Base-by-base conservation (phyloP, 2,113 vertebrate species). In the Columba janthina region DNA sequence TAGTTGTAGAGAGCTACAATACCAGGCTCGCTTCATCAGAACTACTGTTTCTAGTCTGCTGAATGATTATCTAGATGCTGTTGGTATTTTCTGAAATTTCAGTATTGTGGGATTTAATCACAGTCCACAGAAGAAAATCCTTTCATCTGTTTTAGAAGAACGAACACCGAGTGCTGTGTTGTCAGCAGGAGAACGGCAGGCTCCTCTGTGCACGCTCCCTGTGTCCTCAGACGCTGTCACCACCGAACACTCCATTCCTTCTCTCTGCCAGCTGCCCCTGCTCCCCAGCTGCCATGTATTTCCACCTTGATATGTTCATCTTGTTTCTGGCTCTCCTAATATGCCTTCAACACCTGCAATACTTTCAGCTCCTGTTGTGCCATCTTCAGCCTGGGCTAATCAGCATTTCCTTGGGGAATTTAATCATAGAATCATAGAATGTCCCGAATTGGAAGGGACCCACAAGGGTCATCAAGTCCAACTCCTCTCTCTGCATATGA, bases 151-250 rank as follows among this genome's bases (percentile, higher is more conserved):
- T 80, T 60, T 17, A 40, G 57, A 53, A n/a, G 66, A 74, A 17
- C 28, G 29, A 7, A 42, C 36, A 40, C 5, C 18, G 38, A 42
- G 60, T 14, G 11, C 22, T 83, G 11, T 62, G 9, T 36, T 81
- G 29, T 20, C 65, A n/a, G 44, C 53, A 67, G 56, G 60, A 34
- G 32, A 20, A 32, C 60, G 40, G 11, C 40, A 67, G 42, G 10
- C 28, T 78, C 8, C 5, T 25, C 61, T 51, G 7, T 28, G 56
- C 8, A 0, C 0, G 2, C 18, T 36, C 32, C 28, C 13, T 28
- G 42, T 28, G 8, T 36, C 60, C 40, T 40, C 21, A 0, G 0
- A 29, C 12, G 2, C 0, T 2, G 20, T 20, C 57, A 36, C 17
- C 42, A 5, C 61, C 0, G 0, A 13, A 38, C 3, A 25, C 34